A percentile compares a stretch with the other conserved stretches of the same genome.
Conservation (phyloP, 2,888 invertebrate genomes). For the Myopa tessellatipennis region DNA sequence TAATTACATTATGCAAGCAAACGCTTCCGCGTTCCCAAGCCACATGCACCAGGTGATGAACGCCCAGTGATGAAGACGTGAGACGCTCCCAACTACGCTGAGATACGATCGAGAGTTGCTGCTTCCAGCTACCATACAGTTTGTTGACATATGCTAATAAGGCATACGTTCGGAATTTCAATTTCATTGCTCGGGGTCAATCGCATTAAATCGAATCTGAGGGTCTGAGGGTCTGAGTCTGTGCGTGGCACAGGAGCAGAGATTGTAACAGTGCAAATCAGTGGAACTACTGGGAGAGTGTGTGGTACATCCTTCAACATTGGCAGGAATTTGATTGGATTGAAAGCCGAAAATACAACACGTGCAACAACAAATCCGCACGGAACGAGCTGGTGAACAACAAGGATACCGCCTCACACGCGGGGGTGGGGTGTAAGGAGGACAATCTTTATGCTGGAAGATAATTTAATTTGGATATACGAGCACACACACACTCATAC, state of each 20-base stretch:
- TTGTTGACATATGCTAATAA: slow-evolving; percentile 68
- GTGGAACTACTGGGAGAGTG: slow-evolving; percentile 39
- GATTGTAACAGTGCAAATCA: slow-evolving; percentile 47
- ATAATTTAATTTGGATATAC: slow-evolving; percentile 68
- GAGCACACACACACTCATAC: background rate
- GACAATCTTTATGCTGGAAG: slow-evolving; percentile 60
- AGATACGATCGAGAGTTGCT: background rate
- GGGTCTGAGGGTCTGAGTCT: slow-evolving; percentile 48
- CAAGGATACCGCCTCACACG: background rate
- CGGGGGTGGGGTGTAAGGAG: slow-evolving; percentile 33
- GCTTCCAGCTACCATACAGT: slow-evolving; percentile 40
- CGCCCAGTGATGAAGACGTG: slow-evolving; percentile 37
- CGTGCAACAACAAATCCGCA: slow-evolving; percentile 31
- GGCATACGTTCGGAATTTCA: slow-evolving; percentile 62
- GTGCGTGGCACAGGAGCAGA: slow-evolving; percentile 36
- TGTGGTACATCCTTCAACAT: slow-evolving; percentile 45
- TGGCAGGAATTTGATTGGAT: slow-evolving; percentile 67
- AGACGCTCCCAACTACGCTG: background rate
- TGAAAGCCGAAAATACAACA: slow-evolving; percentile 52
- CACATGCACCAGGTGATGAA: slow-evolving; percentile 32
- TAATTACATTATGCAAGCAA: slow-evolving; percentile 59
- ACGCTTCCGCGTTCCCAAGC: background rate
- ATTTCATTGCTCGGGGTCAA: slow-evolving; percentile 59
- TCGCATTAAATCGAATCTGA: slow-evolving; percentile 66
- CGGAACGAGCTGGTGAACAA: slow-evolving; percentile 19